Evolutionary conservation across 2,797 vertebrate species (phyloP).

Genomic region (Pangasius sanitwongsei): DNA sequence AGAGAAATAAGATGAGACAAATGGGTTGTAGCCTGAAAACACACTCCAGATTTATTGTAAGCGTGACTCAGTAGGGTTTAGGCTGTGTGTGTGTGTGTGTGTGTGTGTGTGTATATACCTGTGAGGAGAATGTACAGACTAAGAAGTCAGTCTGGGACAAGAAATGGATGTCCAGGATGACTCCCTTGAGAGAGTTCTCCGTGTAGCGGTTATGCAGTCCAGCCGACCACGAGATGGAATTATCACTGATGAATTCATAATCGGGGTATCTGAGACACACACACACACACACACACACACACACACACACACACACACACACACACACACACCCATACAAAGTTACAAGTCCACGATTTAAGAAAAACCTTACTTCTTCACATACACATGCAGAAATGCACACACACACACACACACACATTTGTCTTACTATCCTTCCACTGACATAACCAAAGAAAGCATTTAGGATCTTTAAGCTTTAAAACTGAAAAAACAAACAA

Average conservation of each 20-base stretch:
- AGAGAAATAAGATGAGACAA: neutral
- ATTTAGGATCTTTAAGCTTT: neutral
- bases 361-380: too few relatives aligned
- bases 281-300: slow-evolving; percentile 14
- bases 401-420: neutral
- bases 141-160: slow-evolving; percentile 96
- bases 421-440: neutral
- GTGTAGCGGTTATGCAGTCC: slow-evolving; percentile 96
- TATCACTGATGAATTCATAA: slow-evolving; percentile 98
- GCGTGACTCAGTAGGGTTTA: neutral
- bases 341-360: too few relatives aligned
- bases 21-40: neutral
- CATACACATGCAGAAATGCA: too few relatives aligned
- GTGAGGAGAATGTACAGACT: slow-evolving; percentile 97
- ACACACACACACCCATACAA: neutral
- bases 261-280: slow-evolving; percentile 83
- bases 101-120: slow-evolving; percentile 74
- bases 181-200: slow-evolving; percentile 93
- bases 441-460: neutral
- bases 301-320: neutral
- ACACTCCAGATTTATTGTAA: neutral
- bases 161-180: slow-evolving; percentile 97
- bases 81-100: slow-evolving; percentile 1
- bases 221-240: slow-evolving; percentile 98
- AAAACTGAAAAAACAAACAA: neutral